Base-by-base conservation (phyloP, 2,797 vertebrate species). In the Delichon dasypus region DNA sequence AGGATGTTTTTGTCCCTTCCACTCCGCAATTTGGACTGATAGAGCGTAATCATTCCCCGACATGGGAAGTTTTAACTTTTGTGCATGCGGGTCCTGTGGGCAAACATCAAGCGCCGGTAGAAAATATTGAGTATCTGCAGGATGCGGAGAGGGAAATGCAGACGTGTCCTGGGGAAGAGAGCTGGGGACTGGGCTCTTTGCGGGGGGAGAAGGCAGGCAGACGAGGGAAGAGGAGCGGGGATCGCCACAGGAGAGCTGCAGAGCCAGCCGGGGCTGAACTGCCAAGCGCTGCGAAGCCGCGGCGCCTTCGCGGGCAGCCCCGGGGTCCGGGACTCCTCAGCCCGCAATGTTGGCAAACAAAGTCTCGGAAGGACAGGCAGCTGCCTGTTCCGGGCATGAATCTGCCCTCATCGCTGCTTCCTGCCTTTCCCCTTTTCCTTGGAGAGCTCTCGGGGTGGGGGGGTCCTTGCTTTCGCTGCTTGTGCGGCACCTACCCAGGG, bases 31-130 rank as follows among this genome's bases (percentile, higher is more conserved):
- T 85, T 47, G 68, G 45, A 61, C 40, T 3, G 61, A 74, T 54
- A 36, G 75, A 92, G 67, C 71, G 21, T 34, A 62, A 91, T 95
- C 36, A 9, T 85, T 89, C 77, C 74, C 71, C 54, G 77, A 45
- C 51, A 79, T 17, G 78, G 84, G 93, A 97, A 97, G 96, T 97
- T 97, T 93, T 73, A 95, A 96, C 93, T 96, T 97, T 89, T n/a
- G 45, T 89, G 68, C 86, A 36, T 95, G 93, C 61, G 8, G 75
- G 94, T 96, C 93, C 93, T 94, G 88, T 94, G 77, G 82, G 94
- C 90, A 93, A 95, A 88, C 90, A 36, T 25, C 34, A 60, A 73
- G 88, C 20, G 0, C 62, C 3, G 12, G 40, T 53, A 80, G 86
- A 74, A 95, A 94, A 93, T 55, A 82, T 1, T 53, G 88, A 82